Evolutionary conservation across 2,888 invertebrate species (phyloP).

Genomic region (Drymonia ruficornis): DNA sequence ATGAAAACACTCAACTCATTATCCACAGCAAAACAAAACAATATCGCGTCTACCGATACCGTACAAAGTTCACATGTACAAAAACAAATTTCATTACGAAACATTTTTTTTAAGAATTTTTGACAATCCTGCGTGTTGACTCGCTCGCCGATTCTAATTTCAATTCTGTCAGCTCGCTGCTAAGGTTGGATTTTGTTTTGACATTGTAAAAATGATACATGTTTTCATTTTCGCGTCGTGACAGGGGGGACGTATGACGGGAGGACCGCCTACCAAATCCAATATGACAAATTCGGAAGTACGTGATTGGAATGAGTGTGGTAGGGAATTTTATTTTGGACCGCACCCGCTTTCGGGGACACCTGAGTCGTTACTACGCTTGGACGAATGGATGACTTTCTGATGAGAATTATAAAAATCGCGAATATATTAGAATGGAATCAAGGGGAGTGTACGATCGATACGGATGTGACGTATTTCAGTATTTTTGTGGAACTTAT

Average conservation of each 20-base stretch:
- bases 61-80: conserved; percentile 41
- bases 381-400: conserved; percentile 55
- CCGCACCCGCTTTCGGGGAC: conserved; percentile 48
- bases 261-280: conserved; percentile 76
- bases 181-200: conserved; percentile 48
- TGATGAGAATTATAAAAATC: conserved; percentile 49
- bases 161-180: conserved; percentile 28
- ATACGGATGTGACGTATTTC: conserved; percentile 12
- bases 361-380: conserved; percentile 56
- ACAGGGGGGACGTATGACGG: conserved; percentile 78
- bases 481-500: too few relatives aligned
- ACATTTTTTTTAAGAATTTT: conserved; percentile 47
- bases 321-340: conserved; percentile 66
- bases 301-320: conserved; percentile 82
- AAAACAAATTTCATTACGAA: conserved; percentile 58
- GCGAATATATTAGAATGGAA: conserved; percentile 34
- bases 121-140: conserved; percentile 40
- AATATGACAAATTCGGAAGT: conserved; percentile 84
- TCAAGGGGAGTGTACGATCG: conserved; percentile 25
- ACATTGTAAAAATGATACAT: conserved; percentile 64
- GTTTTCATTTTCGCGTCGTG: conserved; percentile 79
- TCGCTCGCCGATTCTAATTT: conserved; percentile 32
- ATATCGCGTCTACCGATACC: conserved; percentile 19
- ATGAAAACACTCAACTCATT: conserved; percentile 7
- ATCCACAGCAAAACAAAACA: conserved; percentile 28